Percentiles rank a stretch among this genome's conserved stretches.
phyloP scores from a whole-genome alignment of 2,113 vertebrate species.

The Etia nguti region DNA sequence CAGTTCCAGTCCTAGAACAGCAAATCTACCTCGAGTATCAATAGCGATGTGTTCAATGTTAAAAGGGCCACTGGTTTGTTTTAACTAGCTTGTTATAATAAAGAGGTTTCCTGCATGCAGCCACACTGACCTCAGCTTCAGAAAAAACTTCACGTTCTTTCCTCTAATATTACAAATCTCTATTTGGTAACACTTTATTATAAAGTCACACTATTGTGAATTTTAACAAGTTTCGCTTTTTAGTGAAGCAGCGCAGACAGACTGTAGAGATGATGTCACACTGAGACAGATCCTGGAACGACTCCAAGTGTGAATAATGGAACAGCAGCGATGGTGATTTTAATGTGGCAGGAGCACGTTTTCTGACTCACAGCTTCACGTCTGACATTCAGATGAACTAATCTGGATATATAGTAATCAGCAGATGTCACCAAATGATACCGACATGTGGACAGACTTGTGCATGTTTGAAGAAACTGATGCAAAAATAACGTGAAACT shows the following conservation, averaged over 20 bases:
- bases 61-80: neutral
- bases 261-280: neutral
- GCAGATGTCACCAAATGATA: neutral
- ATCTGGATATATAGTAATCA: neutral
- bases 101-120: neutral
- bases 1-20: neutral
- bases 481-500: neutral
- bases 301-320: neutral
- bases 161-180: neutral
- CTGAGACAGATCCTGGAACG: neutral
- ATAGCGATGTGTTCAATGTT: accelerated
- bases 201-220: neutral
- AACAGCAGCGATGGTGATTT: neutral
- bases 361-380: neutral
- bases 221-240: neutral
- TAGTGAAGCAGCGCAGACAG: neutral
- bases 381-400: neutral
- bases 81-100: accelerated
- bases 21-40: neutral
- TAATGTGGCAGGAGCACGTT: neutral
- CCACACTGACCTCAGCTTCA: neutral
- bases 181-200: neutral
- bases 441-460: neutral
- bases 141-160: neutral
- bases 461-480: neutral